Percentiles rank a stretch among this genome's conserved stretches.
Conservation (phyloP, 2,797 vertebrate genomes). For the Balearica regulorum region DNA sequence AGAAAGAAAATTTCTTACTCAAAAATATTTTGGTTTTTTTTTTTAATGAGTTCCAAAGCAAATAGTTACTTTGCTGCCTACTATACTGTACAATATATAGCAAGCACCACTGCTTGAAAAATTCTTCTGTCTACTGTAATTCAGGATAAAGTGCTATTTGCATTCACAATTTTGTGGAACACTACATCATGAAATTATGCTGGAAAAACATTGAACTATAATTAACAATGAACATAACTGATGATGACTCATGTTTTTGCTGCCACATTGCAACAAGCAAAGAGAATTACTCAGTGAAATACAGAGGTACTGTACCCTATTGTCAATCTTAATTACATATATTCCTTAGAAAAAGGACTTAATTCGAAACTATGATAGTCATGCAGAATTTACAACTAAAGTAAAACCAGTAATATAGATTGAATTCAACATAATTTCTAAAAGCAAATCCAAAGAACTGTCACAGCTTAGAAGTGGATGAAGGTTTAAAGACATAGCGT, state of each 20-base stretch:
- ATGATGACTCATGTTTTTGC: background rate
- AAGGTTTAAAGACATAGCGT: background rate
- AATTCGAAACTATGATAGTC: background rate
- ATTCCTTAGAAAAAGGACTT: background rate
- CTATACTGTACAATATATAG: background rate
- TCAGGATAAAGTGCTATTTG: background rate
- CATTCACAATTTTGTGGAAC: background rate
- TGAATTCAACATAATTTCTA: background rate
- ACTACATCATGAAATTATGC: background rate
- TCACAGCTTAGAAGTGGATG: background rate
- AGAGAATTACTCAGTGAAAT: background rate
- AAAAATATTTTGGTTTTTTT: rapidly evolving
- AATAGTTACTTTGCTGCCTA: background rate
- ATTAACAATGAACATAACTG: background rate
- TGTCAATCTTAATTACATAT: background rate
- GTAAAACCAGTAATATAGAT: background rate
- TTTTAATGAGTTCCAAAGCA: background rate
- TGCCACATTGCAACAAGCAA: background rate
- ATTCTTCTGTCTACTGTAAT: background rate
- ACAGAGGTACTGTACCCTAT: background rate
- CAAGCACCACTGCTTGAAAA: background rate
- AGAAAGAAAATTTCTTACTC: background rate
- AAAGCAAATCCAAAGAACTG: background rate
- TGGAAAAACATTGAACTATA: background rate
- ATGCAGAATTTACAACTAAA: background rate